Evolutionary conservation across 2,888 invertebrate species (phyloP).

Genomic region (Parapristionchus giblindavisi): DNA sequence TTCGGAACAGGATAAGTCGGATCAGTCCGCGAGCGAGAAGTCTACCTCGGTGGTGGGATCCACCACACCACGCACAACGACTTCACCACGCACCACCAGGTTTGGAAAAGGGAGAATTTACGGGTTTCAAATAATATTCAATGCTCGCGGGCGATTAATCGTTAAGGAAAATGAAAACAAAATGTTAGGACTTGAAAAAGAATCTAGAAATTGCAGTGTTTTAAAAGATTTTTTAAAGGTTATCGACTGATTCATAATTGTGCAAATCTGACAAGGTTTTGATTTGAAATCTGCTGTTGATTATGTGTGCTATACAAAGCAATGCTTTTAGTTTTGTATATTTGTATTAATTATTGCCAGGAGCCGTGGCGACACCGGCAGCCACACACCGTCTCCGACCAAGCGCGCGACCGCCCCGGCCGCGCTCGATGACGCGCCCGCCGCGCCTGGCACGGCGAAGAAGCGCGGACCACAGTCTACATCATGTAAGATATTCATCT

Average conservation of each 20-base stretch:
- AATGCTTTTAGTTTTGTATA: too few relatives aligned
- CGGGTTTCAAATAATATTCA: not conserved
- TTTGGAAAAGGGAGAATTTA: conserved; percentile 25
- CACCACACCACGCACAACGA: conserved; percentile 32
- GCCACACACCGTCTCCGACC: conserved; percentile 16
- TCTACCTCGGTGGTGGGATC: conserved; percentile 27
- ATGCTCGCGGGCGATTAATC: not conserved
- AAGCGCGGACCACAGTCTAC: not conserved
- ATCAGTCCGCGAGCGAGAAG: conserved; percentile 18
- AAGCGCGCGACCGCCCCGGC: not conserved
- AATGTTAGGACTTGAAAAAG: not conserved
- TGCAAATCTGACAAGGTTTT: too few relatives aligned
- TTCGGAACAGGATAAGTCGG: conserved; percentile 3
- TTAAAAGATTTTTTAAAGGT: too few relatives aligned
- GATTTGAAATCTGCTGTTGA: too few relatives aligned
- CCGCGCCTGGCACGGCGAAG: not conserved
- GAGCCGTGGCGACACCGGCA: not conserved
- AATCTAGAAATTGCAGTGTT: not conserved
- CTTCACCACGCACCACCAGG: conserved; percentile 38
- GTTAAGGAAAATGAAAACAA: not conserved
- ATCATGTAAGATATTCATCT: not conserved
- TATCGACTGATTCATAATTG: too few relatives aligned
- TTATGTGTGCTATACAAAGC: too few relatives aligned
- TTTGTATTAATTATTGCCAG: not conserved
- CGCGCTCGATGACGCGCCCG: not conserved